Evolutionary conservation across 2,797 vertebrate species (phyloP).

Genomic region (Schizopygopsis malacanthus): DNA sequence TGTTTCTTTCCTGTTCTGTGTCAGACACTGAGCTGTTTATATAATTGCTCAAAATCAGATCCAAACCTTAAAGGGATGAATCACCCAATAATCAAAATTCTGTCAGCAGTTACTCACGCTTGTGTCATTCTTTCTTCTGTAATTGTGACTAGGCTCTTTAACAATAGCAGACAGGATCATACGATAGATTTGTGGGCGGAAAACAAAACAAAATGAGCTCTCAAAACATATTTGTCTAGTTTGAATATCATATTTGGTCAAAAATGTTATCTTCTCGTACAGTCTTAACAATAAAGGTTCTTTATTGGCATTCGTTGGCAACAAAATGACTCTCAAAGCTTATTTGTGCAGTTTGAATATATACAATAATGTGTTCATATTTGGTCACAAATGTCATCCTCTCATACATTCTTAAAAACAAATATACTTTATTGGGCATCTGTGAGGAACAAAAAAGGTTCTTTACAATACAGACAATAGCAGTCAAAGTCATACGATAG

Average conservation of each 20-base stretch:
- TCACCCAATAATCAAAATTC: not conserved
- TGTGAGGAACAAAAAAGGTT: not conserved
- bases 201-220: not conserved
- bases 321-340: not conserved
- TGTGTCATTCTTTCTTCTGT: not conserved
- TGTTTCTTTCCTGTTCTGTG: conserved; percentile 5
- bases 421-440: too few relatives aligned
- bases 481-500: not conserved
- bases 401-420: not conserved
- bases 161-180: not conserved
- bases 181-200: not conserved
- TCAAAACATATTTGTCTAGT: not conserved
- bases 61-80: not conserved
- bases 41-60: conserved; percentile 4
- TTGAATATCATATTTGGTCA: not conserved
- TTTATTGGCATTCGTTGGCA: not conserved
- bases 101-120: not conserved
- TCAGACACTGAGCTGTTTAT: conserved; percentile 29
- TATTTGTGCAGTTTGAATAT: not conserved
- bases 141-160: not conserved
- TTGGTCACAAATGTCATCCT: not conserved
- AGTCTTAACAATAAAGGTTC: not conserved
- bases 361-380: not conserved
- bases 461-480: not conserved
- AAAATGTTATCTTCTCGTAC: not conserved